Percentiles rank a stretch among this genome's conserved stretches.
Conservation (phyloP, 2,797 vertebrate species). For the Podargus strigoides region DNA sequence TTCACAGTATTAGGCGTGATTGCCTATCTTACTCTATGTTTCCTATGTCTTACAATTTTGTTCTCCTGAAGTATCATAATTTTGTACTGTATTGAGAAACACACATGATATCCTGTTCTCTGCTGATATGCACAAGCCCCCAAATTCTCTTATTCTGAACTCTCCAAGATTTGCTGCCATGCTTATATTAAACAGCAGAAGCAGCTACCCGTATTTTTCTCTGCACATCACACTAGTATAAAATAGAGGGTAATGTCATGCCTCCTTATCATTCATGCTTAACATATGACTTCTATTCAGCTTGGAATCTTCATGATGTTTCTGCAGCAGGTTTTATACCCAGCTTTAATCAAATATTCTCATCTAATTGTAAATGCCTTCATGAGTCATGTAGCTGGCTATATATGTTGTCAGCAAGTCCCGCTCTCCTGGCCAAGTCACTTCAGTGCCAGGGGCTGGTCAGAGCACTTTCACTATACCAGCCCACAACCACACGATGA, state of each 20-base stretch:
- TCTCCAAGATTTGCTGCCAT: neutral
- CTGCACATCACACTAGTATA: neutral
- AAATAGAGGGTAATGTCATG: neutral
- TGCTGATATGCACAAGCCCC: neutral
- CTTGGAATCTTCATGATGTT: neutral
- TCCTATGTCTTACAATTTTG: neutral
- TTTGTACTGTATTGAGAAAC: neutral
- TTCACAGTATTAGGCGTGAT: neutral
- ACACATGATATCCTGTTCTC: neutral
- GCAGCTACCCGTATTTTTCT: neutral
- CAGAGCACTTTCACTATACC: neutral
- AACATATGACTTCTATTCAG: neutral
- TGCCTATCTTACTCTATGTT: neutral
- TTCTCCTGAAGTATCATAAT: neutral
- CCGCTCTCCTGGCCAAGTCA: neutral
- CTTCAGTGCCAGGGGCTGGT: rapidly evolving
- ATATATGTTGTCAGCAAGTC: neutral
- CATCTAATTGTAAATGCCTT: neutral
- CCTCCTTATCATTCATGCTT: neutral
- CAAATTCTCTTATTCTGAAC: neutral
- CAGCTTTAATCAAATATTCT: neutral
- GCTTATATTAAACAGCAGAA: neutral
- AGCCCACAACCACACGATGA: neutral
- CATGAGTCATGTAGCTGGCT: neutral
- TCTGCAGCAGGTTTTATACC: neutral